Evolutionary conservation across 2,888 invertebrate species (phyloP), one percentile per base, ranked within the genome.

Genomic region (Oligia strigilis): DNA sequence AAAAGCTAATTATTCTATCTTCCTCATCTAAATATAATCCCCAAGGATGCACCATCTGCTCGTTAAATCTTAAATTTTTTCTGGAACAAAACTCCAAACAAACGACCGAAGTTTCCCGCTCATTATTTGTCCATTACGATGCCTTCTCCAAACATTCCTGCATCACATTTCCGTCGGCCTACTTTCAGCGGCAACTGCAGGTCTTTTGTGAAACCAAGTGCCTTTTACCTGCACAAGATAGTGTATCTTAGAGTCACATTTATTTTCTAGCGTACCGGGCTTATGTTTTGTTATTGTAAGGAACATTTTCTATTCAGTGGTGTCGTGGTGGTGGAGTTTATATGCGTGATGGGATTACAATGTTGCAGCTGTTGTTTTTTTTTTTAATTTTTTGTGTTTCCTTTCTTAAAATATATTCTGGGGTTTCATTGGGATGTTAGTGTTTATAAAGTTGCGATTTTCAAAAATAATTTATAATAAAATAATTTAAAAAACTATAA

Each of bases 171-270:
- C 70, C 84, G 86, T 71, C 94, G 94, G 93, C 95, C 95, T 95
- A 94, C 89, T 95, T 95, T 92, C 87, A 83, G 85, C 87, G 88
- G 89, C 88, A 89, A 90, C 90, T 91, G 91, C 90, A 89, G 89
- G 86, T 90, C 93, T 93, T 94, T 95, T 95, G 94, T 94, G 85
- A 72, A 82, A 87, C 89, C 90, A 93, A 94, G 94, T 93, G 92
- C 91, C 93, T 94, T 95, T 94, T 94, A 94, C 94, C 93, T 94
- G 94, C 90, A 87, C 86, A 84, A 90, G 92, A 92, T 92, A 90
- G 85, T 86, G 77, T 75, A 83, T 87, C 89, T 86, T 87, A 72
- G 67, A 86, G 81, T 83, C 85, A 90, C 80, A 86, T 87, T 84
- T 90, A 84, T 89, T 82, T 85, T 83, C 52, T 77, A 75, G 77